These are phyloP conservation scores for Nasonia longicornis DNA, from an alignment of 1,140 invertebrate genomes.

Conservation along the genomic window DNA sequence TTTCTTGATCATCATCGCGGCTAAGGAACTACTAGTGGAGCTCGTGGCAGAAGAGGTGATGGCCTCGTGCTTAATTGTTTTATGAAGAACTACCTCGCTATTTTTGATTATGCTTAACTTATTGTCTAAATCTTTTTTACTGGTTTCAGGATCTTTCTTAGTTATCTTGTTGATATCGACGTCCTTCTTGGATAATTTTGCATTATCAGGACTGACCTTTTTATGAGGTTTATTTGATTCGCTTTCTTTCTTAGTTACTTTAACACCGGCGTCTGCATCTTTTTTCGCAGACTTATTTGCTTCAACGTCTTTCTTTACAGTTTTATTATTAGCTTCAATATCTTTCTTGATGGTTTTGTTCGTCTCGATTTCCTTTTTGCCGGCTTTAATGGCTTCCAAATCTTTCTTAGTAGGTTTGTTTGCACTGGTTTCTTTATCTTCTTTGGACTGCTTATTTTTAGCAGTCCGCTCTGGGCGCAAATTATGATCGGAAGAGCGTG, in stretches of 20 bases:
- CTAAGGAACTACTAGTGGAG: conserved; percentile 31
- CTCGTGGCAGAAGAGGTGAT: background rate
- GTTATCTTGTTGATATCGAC: conserved; percentile 46
- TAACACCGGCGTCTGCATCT: background rate
- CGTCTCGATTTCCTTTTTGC: conserved; percentile 26
- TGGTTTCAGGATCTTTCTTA: conserved; percentile 46
- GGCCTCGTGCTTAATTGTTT: conserved; percentile 33
- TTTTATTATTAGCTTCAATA: conserved; percentile 21
- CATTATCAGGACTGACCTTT: conserved; percentile 16
- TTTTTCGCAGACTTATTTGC: conserved; percentile 22
- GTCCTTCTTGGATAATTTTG: background rate
- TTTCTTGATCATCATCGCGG: conserved; percentile 68
- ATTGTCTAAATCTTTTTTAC: conserved; percentile 29
- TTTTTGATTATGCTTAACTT: conserved; percentile 41
- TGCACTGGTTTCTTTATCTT: conserved; percentile 44
- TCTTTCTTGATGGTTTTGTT: conserved; percentile 29
- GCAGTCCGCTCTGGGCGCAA: conserved; percentile 4
- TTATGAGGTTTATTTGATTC: conserved; percentile 24
- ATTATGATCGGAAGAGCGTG: background rate
- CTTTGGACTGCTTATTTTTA: conserved; percentile 41
- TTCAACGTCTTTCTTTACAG: conserved; percentile 33
- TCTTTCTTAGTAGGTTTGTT: conserved; percentile 34
- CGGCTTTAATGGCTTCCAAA: conserved; percentile 4
- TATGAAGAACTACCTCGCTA: conserved; percentile 43
- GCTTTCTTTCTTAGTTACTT: conserved; percentile 14